phyloP scores from a whole-genome alignment of 1,140 invertebrate species.

The Ostrea denselamellosa region DNA sequence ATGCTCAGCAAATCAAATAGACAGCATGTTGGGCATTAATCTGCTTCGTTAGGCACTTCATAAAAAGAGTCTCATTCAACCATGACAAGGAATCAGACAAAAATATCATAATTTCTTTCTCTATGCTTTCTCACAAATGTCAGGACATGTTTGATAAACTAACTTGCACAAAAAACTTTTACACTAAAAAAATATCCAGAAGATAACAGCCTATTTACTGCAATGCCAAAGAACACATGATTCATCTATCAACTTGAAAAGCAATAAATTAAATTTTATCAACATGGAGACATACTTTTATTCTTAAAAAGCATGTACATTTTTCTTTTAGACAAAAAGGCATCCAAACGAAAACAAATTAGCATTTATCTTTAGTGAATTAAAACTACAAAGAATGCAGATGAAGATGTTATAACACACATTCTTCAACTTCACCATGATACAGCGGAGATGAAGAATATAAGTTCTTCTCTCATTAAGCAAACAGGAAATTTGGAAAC shows the following conservation, averaged over 20 bases:
- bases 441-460: neutral
- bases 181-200: neutral
- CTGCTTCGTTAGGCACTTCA: neutral
- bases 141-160: neutral
- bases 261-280: slow-evolving; percentile 22
- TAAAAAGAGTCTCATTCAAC: neutral
- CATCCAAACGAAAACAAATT: neutral
- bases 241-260: neutral
- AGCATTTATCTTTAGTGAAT: neutral
- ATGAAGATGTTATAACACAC: neutral
- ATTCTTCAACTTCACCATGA: neutral
- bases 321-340: neutral
- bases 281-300: neutral
- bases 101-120: neutral
- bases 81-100: neutral
- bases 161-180: neutral
- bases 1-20: neutral
- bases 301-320: neutral
- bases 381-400: neutral
- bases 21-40: slow-evolving; percentile 18
- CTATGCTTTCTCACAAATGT: slow-evolving; percentile 29
- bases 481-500: neutral
- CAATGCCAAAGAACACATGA: neutral
- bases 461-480: neutral
- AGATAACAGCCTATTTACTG: neutral